Percentiles rank a stretch among this genome's conserved stretches.
These are phyloP conservation scores for Protonemura montana DNA, from an alignment of 2,888 invertebrate species.

Conservation along the genomic window DNA sequence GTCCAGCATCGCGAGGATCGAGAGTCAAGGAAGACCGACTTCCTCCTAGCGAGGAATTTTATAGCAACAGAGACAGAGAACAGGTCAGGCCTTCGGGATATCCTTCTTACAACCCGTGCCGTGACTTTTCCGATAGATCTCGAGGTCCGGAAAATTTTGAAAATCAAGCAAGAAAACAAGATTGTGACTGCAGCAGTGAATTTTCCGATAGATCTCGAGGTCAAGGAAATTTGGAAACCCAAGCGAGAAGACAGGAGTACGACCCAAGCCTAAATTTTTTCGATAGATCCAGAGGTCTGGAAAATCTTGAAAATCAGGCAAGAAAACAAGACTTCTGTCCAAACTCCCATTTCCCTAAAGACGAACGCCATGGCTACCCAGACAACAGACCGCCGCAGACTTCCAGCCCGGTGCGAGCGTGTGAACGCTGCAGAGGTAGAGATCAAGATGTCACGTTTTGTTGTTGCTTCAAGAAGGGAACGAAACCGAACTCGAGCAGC, in stretches of 20 bases:
- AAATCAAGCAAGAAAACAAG: neutral
- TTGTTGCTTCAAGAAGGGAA: neutral
- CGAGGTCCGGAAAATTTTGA: neutral
- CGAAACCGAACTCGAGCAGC: neutral
- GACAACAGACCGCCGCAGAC: neutral
- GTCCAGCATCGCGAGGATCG: too few species aligned
- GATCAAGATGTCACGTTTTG: neutral
- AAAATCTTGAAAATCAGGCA: neutral
- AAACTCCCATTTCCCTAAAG: neutral
- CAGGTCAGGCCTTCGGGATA: neutral
- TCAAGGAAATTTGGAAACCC: too few species aligned
- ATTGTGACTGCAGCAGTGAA: neutral
- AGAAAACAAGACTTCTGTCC: neutral
- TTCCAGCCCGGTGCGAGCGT: neutral
- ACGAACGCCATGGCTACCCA: too few species aligned
- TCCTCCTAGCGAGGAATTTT: too few species aligned
- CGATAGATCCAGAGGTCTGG: neutral
- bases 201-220: too few species aligned
- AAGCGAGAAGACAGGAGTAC: neutral
- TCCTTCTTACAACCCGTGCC: neutral
- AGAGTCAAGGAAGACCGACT: too few species aligned
- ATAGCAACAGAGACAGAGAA: neutral
- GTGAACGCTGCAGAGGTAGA: neutral
- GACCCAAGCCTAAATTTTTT: neutral
- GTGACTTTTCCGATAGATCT: neutral